Conservation (phyloP, 2,888 invertebrate genomes). For the Eupithecia pulchellata region DNA sequence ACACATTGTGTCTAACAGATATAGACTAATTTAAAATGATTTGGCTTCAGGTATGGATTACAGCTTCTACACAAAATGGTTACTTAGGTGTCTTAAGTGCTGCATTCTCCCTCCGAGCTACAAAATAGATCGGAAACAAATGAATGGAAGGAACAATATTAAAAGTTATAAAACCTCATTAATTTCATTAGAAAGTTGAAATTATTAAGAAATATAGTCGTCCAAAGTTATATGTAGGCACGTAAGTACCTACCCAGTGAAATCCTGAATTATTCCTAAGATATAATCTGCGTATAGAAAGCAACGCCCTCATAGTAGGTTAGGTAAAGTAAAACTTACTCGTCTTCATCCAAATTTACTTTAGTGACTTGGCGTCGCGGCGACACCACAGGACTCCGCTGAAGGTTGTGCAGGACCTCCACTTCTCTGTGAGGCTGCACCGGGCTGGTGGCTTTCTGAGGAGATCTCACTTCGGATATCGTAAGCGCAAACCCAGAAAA, state of each 20-base stretch:
- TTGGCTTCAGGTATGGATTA: too few relatives aligned
- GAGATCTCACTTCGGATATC: slow-evolving; percentile 67
- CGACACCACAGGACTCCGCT: slow-evolving; percentile 86
- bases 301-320: slow-evolving; percentile 2
- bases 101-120: too few relatives aligned
- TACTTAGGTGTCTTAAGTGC: too few relatives aligned
- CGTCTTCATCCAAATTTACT: slow-evolving; percentile 73
- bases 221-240: too few relatives aligned
- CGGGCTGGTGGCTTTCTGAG: slow-evolving; percentile 78
- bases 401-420: slow-evolving; percentile 88
- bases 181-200: too few relatives aligned
- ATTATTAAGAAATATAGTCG: too few relatives aligned
- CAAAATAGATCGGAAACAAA: too few relatives aligned
- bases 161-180: too few relatives aligned
- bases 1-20: too few relatives aligned
- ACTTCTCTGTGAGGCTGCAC: slow-evolving; percentile 87
- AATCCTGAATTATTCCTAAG: not conserved
- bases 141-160: too few relatives aligned
- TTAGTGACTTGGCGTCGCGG: slow-evolving; percentile 79
- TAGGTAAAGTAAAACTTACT: slow-evolving; percentile 60
- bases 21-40: too few relatives aligned
- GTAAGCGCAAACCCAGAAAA: slow-evolving; percentile 71
- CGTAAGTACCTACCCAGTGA: not conserved
- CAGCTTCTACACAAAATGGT: too few relatives aligned
- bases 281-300: slow-evolving; percentile 29